Base-by-base conservation (phyloP, 1,140 invertebrate genomes). In the Heliconius himera region DNA sequence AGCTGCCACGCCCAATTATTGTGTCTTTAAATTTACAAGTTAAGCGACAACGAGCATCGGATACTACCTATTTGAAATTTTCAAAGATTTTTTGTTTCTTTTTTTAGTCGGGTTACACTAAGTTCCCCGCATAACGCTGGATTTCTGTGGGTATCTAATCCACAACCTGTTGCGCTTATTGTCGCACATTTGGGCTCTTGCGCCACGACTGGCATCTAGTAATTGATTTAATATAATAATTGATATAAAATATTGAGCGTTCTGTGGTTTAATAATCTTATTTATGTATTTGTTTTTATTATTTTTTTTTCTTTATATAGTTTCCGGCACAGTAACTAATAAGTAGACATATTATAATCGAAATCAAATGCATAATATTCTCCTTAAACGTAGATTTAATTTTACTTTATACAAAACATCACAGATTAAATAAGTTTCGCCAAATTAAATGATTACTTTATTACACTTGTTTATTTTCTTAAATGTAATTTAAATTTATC, bases 11-110 rank as follows among this genome's bases (percentile, higher is more conserved):
- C 86, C 86, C 77, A 76, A 54, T 84, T 80, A 88, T 91, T 90
- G 89, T 88, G 78, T 82, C 82, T 88, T 85, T 83, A 88, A 91
- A 91, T 91, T 87, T 90, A 90, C 88, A 88, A 92, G 84, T 87
- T 85, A 76, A 84, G 80, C 86, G 82, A 83, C 91, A 92, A 92
- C 88, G 89, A 92, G 89, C 73, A 76, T 80, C 81, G 73, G 88
- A 91, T 91, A 87, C 72, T 85, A 46, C 0, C 41, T 46, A 90
- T 92, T 87, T 56, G 80, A n/a, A 66, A 56, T 46, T 46, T 46
- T 46, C 41, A 16, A 5, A 16, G 3, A 46, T 46, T 16, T 46
- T 46, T 46, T 11, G 11, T 16, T 46, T 13, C 4, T 3, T 3
- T 16, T 16, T 16, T 16, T 46, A 46, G 41, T 46, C 3, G 41